Conservation (phyloP, 2,888 invertebrate species). For the Dicyrtomina minuta region DNA sequence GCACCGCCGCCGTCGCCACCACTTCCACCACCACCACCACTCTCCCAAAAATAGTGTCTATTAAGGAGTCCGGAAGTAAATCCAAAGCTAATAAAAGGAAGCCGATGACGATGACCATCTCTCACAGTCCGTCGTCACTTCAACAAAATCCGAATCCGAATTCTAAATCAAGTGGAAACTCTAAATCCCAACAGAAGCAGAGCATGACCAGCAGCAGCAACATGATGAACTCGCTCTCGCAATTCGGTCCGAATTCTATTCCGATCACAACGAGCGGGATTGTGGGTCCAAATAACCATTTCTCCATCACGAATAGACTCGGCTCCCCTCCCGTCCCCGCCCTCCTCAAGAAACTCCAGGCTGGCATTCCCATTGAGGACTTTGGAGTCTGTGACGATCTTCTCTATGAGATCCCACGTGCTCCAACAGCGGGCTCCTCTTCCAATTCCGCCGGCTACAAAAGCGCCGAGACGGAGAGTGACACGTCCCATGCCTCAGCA, state of each 20-base stretch:
- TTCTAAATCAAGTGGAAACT: not conserved
- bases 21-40: too few relatives aligned
- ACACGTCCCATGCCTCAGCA: not conserved
- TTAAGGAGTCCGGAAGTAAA: too few relatives aligned
- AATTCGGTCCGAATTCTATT: not conserved
- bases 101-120: too few relatives aligned
- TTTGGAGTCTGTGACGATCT: constrained; percentile 25
- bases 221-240: too few relatives aligned
- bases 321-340: constrained; percentile 52
- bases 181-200: not conserved
- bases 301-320: constrained; percentile 6
- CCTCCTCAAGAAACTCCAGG: constrained; percentile 48
- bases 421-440: constrained; percentile 20
- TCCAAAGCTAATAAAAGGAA: too few relatives aligned
- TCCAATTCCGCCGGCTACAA: constrained; percentile 26
- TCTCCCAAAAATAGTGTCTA: too few relatives aligned
- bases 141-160: not conserved
- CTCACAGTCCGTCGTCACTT: too few relatives aligned
- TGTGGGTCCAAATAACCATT: not conserved
- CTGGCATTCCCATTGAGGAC: constrained; percentile 35
- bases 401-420: constrained; percentile 29
- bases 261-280: not conserved
- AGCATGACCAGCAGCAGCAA: too few relatives aligned
- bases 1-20: too few relatives aligned
- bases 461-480: constrained; percentile 27